A percentile compares a stretch with the other conserved stretches of the same genome.
These are phyloP conservation scores for Drosophila lacicola DNA, from an alignment of 2,888 invertebrate species.

Conservation along the genomic window DNA sequence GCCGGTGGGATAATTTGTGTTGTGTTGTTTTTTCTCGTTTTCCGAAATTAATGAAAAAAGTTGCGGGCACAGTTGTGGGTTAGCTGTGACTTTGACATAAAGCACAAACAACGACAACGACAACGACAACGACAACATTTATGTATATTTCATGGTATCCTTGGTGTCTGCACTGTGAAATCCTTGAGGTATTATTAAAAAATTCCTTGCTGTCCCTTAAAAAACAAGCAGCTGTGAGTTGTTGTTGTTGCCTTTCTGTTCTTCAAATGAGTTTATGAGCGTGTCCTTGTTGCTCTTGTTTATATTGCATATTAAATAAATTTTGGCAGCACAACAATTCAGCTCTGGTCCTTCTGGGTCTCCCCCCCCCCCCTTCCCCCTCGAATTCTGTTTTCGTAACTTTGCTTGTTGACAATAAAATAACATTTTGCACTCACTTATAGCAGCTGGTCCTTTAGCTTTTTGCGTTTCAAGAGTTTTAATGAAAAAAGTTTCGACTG, in stretches of 20 bases:
- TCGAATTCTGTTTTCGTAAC: conserved; percentile 43
- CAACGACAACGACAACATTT: conserved; percentile 38
- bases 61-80: conserved; percentile 62
- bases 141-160: conserved; percentile 66
- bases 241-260: conserved; percentile 15
- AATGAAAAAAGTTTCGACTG: conserved; percentile 73
- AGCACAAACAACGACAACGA: conserved; percentile 19
- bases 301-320: conserved; percentile 79
- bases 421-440: conserved; percentile 81
- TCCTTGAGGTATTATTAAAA: conserved; percentile 79
- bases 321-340: conserved; percentile 57
- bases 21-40: conserved; percentile 18
- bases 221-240: conserved; percentile 43
- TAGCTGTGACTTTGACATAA: conserved; percentile 45
- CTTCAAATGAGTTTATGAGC: conserved; percentile 75
- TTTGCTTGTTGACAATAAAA: conserved; percentile 79
- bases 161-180: conserved; percentile 39
- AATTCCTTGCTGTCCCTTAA: conserved; percentile 51
- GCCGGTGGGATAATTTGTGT: conserved; percentile 36
- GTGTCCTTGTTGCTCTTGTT: conserved; percentile 63
- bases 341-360: conserved; percentile 5
- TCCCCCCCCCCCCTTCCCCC: neutral
- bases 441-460: conserved; percentile 62
- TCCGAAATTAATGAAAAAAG: conserved; percentile 74
- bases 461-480: conserved; percentile 62